Conservation (phyloP, 2,888 invertebrate species). For the Ophioninae sp. region DNA sequence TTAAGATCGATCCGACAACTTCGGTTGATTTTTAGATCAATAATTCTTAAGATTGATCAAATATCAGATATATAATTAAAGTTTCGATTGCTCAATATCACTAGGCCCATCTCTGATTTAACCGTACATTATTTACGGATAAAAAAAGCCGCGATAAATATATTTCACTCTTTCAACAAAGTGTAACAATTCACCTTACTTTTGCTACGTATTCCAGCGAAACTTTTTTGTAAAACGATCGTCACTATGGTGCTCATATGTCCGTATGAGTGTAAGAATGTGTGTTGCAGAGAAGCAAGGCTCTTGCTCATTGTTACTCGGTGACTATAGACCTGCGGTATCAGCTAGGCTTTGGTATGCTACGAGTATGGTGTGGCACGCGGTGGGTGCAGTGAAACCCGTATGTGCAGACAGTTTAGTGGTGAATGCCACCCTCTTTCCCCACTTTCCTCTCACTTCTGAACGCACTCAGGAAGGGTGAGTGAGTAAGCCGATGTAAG, state of each 20-base stretch:
- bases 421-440: conserved; percentile 72
- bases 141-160: background rate
- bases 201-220: conserved; percentile 6
- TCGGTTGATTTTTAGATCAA: no score
- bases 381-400: conserved; percentile 73
- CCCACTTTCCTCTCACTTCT: background rate
- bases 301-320: conserved; percentile 31
- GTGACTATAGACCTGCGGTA: conserved; percentile 36
- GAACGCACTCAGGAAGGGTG: conserved; percentile 67
- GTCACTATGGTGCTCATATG: background rate
- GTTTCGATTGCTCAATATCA: no score
- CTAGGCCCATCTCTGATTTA: no score
- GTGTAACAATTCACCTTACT: conserved; percentile 7
- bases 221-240: conserved; percentile 14
- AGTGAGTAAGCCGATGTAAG: conserved; percentile 57
- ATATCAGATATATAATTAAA: no score
- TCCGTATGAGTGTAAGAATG: background rate
- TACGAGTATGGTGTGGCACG: conserved; percentile 73
- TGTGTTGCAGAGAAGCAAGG: conserved; percentile 36
- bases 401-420: conserved; percentile 79
- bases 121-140: no score
- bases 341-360: conserved; percentile 69
- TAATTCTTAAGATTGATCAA: no score
- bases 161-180: background rate
- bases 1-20: no score